These are phyloP conservation scores for Scarus forsteni DNA, from an alignment of 2,797 vertebrate genomes.

Conservation along the genomic window DNA sequence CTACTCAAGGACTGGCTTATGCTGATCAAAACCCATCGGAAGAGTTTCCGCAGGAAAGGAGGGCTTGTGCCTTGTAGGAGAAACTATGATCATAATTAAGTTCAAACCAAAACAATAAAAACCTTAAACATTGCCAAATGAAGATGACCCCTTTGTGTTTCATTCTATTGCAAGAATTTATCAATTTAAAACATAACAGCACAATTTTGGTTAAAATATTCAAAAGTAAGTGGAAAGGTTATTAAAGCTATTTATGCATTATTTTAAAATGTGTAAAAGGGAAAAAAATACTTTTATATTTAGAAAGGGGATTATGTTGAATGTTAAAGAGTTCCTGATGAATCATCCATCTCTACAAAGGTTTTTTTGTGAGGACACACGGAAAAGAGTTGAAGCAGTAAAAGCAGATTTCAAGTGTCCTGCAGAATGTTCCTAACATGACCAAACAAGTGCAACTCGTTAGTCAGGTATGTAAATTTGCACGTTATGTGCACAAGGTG, in stretches of 20 bases:
- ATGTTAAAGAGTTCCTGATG: no score
- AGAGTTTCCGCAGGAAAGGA: slow-evolving; percentile 88
- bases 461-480: no score
- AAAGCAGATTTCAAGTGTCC: no score
- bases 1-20: slow-evolving; percentile 87
- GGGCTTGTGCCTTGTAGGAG: slow-evolving; percentile 51
- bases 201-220: not conserved
- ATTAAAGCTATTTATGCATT: no score
- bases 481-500: no score
- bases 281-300: not conserved
- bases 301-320: not conserved
- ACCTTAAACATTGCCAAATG: slow-evolving; percentile 62
- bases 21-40: slow-evolving; percentile 87
- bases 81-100: slow-evolving; percentile 53
- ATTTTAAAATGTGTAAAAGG: no score
- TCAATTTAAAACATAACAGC: not conserved
- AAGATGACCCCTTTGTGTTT: slow-evolving; percentile 43
- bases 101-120: slow-evolving; percentile 78
- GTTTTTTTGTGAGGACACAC: not conserved
- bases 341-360: no score
- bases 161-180: not conserved
- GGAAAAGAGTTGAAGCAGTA: not conserved
- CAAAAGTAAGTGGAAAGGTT: not conserved
- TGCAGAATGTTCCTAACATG: no score
- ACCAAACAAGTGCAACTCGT: no score